phyloP scores from a whole-genome alignment of 2,113 vertebrate genomes.

The Alectura lathami region DNA sequence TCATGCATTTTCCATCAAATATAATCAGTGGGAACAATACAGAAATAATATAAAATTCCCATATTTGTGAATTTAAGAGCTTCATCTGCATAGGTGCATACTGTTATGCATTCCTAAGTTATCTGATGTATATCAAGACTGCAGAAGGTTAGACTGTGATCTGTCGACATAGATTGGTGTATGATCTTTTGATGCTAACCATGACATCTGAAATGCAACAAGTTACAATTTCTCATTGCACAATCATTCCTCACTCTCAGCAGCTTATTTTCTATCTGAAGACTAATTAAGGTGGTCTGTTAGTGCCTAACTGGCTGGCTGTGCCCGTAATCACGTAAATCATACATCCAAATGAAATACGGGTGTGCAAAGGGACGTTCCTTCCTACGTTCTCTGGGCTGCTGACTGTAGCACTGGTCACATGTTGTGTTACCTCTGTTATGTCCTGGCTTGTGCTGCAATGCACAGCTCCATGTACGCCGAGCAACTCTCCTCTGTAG shows the following conservation, averaged over 20 bases:
- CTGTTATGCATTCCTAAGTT: background rate
- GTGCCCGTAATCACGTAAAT: background rate
- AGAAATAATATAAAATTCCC: background rate
- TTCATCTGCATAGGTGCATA: background rate
- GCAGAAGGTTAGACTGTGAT: background rate
- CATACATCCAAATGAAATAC: background rate
- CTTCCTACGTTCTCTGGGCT: background rate
- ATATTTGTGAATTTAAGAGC: background rate
- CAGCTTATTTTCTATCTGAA: background rate
- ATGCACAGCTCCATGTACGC: background rate
- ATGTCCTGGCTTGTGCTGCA: background rate
- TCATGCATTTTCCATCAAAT: slow-evolving; percentile 14
- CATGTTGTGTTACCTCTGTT: background rate
- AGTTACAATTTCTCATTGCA: background rate
- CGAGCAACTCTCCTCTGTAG: background rate
- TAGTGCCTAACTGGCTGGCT: background rate
- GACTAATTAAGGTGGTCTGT: background rate
- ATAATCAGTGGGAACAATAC: background rate
- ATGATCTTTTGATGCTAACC: background rate
- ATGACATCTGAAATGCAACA: background rate
- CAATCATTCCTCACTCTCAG: background rate
- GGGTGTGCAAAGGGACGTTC: background rate
- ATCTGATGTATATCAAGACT: background rate
- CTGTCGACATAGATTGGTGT: background rate
- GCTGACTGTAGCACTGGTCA: background rate